phyloP scores from a whole-genome alignment of 2,888 invertebrate genomes.

The Hoplodrina blanda region DNA sequence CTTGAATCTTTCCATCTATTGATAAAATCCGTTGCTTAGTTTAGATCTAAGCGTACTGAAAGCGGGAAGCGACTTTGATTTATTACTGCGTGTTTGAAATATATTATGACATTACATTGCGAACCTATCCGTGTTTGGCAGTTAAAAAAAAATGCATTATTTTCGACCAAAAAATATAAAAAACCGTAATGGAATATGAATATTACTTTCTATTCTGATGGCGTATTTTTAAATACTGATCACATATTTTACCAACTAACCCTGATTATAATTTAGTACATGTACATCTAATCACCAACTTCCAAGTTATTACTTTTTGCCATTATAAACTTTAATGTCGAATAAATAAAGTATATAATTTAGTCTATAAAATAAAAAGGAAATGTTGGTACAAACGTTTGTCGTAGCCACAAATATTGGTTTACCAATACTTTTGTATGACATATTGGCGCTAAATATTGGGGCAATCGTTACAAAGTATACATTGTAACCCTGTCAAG shows the following conservation, averaged over 20 bases:
- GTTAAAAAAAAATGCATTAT: slow-evolving; percentile 45
- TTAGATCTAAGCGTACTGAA: too few relatives aligned
- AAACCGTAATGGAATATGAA: slow-evolving; percentile 15
- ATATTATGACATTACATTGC: background rate
- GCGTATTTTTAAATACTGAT: slow-evolving; percentile 58
- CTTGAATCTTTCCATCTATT: too few relatives aligned
- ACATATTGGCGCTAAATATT: slow-evolving; percentile 45
- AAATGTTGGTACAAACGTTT: slow-evolving; percentile 23
- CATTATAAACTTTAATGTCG: slow-evolving; percentile 21
- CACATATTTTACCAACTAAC: slow-evolving; percentile 40
- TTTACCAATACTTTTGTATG: slow-evolving; percentile 15
- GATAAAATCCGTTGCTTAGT: too few relatives aligned
- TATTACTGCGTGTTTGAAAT: background rate
- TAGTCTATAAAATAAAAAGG: slow-evolving; percentile 1
- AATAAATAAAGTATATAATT: slow-evolving; percentile 26
- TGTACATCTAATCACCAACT: slow-evolving; percentile 27
- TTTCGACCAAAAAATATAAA: slow-evolving; percentile 12
- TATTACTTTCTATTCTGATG: slow-evolving; percentile 23
- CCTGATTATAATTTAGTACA: slow-evolving; percentile 47
- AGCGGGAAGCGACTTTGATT: too few relatives aligned
- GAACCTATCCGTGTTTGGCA: slow-evolving; percentile 8
- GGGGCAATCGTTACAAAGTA: slow-evolving; percentile 54
- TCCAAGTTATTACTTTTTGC: slow-evolving; percentile 27
- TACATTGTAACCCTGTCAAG: slow-evolving; percentile 54
- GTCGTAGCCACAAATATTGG: slow-evolving; percentile 24